Base-by-base conservation (phyloP, 1,140 invertebrate genomes). In the Carposina sasakii region DNA sequence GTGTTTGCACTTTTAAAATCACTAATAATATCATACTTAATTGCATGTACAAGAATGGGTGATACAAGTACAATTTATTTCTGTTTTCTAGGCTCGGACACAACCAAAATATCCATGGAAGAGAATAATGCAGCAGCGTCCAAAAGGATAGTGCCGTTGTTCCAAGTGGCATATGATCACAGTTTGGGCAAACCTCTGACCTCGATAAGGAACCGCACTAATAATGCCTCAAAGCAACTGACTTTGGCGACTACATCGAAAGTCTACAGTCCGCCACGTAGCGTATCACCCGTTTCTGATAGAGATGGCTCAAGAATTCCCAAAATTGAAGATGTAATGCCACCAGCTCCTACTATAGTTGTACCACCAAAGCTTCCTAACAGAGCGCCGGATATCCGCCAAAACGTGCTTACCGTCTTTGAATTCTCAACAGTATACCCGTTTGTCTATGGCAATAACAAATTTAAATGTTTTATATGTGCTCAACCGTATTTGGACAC, bases 91-190 rank as follows among this genome's bases (percentile, higher is more conserved):
- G 79, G 79, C 56, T 39, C 36, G 57, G 68, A 72, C 53, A 48
- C 52, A 51, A 42, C 46, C 4, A 15, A 33, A 53, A 48, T 60
- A 55, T 34, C 50, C 28, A 57, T 57, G 60, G 57, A 57, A 63
- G 65, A 54, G 55, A 50, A 63, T n/a, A 46, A 48, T 49, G 50
- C 53, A 88, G 41, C 54, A 44, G n/a, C 33, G 34, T 88, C 57
- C 86, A 89, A 8, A 89, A 88, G 68, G 52, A 67, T 81, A 23
- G 65, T 73, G 55, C 79, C 79, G 28, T 59, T 83, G 40, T 83
- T 83, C 57, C 79, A 83, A 73, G 79, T 83, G 19, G 63, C 64
- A 26, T 83, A 83, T 54, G 79, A 83, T 68, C 62, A 74, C 40
- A 72, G 52, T 36, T 61, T 81, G 4, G 81, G 76, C 70, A 77